A percentile compares a stretch with the other conserved stretches of the same genome.
These are phyloP conservation scores for Cyanocitta stelleri DNA, from an alignment of 2,113 vertebrate genomes.

Conservation along the genomic window DNA sequence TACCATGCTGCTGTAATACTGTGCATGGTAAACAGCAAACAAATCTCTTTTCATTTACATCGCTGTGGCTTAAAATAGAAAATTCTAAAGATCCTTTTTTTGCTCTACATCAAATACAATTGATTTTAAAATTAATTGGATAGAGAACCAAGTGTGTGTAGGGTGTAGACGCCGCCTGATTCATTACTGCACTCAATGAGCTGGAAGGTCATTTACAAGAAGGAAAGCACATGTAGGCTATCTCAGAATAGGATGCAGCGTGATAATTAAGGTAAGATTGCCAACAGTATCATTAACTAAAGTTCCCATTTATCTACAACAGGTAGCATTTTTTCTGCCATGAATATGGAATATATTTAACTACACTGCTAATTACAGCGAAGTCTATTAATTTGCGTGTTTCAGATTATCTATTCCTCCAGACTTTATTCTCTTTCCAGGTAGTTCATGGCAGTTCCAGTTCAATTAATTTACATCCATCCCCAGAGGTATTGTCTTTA, in stretches of 20 bases:
- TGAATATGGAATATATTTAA: background rate
- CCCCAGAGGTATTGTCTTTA: background rate
- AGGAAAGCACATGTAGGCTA: background rate
- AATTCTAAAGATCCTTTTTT: background rate
- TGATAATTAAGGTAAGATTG: background rate
- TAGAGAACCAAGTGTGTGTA: background rate
- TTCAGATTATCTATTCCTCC: background rate
- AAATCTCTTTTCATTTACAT: background rate
- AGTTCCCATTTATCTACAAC: constrained; percentile 9
- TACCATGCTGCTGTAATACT: background rate
- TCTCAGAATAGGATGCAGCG: background rate
- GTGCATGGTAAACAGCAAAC: background rate
- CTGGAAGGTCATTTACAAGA: constrained; percentile 16
- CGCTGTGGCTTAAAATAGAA: background rate
- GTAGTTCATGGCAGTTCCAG: background rate
- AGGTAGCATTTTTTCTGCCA: background rate
- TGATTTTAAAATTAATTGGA: constrained; percentile 1
- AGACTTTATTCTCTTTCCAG: background rate
- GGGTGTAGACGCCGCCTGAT: background rate
- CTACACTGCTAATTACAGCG: background rate
- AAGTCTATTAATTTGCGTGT: background rate
- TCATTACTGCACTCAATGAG: background rate
- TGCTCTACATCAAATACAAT: background rate
- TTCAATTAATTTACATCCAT: background rate
- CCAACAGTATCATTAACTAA: constrained; percentile 6